Percentiles rank a stretch among this genome's conserved stretches.
These are phyloP conservation scores for Parelbella ahira DNA, from an alignment of 2,888 invertebrate species.

Conservation along the genomic window DNA sequence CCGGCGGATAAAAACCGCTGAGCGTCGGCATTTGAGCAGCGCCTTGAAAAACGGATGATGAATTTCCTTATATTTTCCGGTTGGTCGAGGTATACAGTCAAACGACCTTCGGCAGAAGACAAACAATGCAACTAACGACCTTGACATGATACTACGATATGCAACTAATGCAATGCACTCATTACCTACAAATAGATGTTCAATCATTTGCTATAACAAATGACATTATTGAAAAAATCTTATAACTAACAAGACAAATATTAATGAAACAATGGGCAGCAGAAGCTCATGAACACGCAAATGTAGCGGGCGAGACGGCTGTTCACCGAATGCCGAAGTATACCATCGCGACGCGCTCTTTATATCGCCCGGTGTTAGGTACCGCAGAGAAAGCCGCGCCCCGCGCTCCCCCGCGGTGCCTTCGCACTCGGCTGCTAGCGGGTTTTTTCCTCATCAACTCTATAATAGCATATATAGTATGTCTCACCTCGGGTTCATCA, in stretches of 20 bases:
- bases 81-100: slow-evolving; percentile 55
- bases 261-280: slow-evolving; percentile 43
- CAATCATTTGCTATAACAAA: slow-evolving; percentile 61
- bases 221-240: slow-evolving; percentile 59
- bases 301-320: slow-evolving; percentile 77
- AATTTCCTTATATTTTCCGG: slow-evolving; percentile 78
- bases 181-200: slow-evolving; percentile 65
- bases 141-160: slow-evolving; percentile 71
- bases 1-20: slow-evolving; percentile 21
- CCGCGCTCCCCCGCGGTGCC: slow-evolving; percentile 59
- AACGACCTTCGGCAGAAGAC: slow-evolving; percentile 74
- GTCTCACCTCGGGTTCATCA: slow-evolving; percentile 69
- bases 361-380: slow-evolving; percentile 66
- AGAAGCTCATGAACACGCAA: slow-evolving; percentile 49
- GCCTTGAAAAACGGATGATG: slow-evolving; percentile 71
- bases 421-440: slow-evolving; percentile 60
- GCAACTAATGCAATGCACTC: slow-evolving; percentile 61
- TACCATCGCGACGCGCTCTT: slow-evolving; percentile 73
- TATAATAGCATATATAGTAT: slow-evolving; percentile 63
- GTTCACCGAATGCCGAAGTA: slow-evolving; percentile 78
- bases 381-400: slow-evolving; percentile 72
- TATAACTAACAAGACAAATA: slow-evolving; percentile 52
- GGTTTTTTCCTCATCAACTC: slow-evolving; percentile 79
- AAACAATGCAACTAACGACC: slow-evolving; percentile 75
- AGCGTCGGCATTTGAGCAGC: slow-evolving; percentile 51